These are phyloP conservation scores for Melitaea athalia DNA, from an alignment of 2,888 invertebrate species.

Conservation along the genomic window DNA sequence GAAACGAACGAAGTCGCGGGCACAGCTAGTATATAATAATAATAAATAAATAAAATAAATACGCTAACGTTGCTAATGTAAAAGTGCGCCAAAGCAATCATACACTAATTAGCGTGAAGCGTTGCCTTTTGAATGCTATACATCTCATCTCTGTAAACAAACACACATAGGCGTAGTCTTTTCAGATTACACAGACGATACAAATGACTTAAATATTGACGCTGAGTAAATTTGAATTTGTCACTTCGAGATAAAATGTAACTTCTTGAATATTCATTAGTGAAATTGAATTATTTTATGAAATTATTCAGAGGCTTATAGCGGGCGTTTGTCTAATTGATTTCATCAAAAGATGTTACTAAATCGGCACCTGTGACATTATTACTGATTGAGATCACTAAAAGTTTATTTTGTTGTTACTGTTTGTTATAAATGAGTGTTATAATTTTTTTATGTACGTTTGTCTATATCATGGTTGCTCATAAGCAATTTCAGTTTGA, in stretches of 20 bases:
- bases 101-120: too few species aligned
- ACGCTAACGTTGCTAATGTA: too few species aligned
- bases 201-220: constrained; percentile 15
- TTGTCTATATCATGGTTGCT: too few species aligned
- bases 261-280: constrained; percentile 35
- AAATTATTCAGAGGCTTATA: constrained; percentile 32
- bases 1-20: too few species aligned
- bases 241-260: constrained; percentile 29
- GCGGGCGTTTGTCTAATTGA: constrained; percentile 30
- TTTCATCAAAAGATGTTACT: constrained; percentile 34
- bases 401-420: constrained; percentile 14
- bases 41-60: too few species aligned
- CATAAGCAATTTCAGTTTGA: too few species aligned
- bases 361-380: constrained; percentile 30
- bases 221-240: constrained; percentile 25
- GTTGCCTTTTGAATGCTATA: too few species aligned
- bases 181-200: neutral
- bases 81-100: too few species aligned
- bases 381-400: neutral
- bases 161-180: too few species aligned
- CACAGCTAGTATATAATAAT: too few species aligned
- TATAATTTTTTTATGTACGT: too few species aligned
- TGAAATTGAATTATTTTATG: constrained; percentile 32
- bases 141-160: too few species aligned
- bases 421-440: neutral